Evolutionary conservation across 2,888 invertebrate species (phyloP).

Genomic region (Drymonia ruficornis): DNA sequence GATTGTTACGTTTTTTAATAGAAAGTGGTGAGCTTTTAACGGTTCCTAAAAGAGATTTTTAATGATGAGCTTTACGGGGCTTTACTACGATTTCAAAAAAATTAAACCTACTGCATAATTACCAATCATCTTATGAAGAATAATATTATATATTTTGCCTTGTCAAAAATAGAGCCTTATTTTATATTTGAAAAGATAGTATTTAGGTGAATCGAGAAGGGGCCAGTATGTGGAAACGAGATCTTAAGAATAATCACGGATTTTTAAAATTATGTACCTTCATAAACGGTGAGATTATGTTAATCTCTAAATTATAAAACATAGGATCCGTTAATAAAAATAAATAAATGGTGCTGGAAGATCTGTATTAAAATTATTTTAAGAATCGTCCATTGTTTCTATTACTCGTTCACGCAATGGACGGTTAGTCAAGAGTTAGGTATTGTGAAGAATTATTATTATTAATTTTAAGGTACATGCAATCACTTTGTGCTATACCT

Average conservation of each 20-base stretch:
- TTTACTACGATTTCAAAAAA: slow-evolving; percentile 41
- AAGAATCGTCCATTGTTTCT: slow-evolving; percentile 49
- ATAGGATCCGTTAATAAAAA: slow-evolving; percentile 47
- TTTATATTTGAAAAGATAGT: slow-evolving; percentile 60
- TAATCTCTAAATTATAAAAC: slow-evolving; percentile 47
- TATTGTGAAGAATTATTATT: slow-evolving; percentile 49
- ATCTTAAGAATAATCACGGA: slow-evolving; percentile 36
- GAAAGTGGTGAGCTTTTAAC: slow-evolving; percentile 52
- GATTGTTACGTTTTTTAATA: slow-evolving; percentile 67
- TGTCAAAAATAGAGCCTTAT: slow-evolving; percentile 68
- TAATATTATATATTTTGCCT: slow-evolving; percentile 62
- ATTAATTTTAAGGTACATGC: slow-evolving; percentile 53
- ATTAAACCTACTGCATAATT: slow-evolving; percentile 33
- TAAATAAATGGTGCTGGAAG: slow-evolving; percentile 77
- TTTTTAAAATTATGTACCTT: slow-evolving; percentile 40
- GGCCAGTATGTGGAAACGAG: slow-evolving; percentile 65
- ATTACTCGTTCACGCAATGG: slow-evolving; percentile 44
- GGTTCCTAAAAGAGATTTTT: slow-evolving; percentile 65
- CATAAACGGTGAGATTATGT: slow-evolving; percentile 36
- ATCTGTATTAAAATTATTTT: slow-evolving; percentile 71
- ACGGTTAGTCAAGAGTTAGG: slow-evolving; percentile 55
- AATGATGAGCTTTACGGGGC: slow-evolving; percentile 49
- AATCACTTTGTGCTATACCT: slow-evolving; percentile 53
- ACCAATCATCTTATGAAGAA: slow-evolving; percentile 49
- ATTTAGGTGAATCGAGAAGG: slow-evolving; percentile 66